These are phyloP conservation scores for Hippocampus zosterae DNA, from an alignment of 2,113 vertebrate species.

Conservation along the genomic window DNA sequence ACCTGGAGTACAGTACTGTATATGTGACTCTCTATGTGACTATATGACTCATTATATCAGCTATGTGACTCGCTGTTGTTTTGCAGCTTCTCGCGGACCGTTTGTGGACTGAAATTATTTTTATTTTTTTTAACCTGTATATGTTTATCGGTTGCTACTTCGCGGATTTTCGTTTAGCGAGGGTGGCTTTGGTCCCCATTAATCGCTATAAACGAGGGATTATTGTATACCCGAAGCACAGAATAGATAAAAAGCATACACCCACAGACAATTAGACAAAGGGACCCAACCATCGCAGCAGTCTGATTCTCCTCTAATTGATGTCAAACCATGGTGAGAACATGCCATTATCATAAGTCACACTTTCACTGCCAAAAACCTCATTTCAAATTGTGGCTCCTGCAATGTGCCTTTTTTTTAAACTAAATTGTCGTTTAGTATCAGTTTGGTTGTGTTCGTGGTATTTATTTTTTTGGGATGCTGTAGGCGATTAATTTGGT, in stretches of 20 bases:
- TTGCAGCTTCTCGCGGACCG: too few species aligned
- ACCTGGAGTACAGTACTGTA: too few species aligned
- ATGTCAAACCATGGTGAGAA: neutral
- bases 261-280: neutral
- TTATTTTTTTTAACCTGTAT: too few species aligned
- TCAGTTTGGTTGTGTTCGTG: neutral
- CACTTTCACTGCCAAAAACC: neutral
- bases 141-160: too few species aligned
- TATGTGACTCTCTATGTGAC: too few species aligned
- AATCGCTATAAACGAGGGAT: too few species aligned
- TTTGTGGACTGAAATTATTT: too few species aligned
- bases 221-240: too few species aligned
- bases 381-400: neutral
- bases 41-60: too few species aligned
- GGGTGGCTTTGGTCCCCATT: too few species aligned
- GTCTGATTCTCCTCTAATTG: neutral
- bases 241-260: neutral
- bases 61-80: too few species aligned
- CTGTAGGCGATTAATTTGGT: neutral
- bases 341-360: neutral
- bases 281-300: neutral
- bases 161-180: too few species aligned
- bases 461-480: neutral
- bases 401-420: neutral
- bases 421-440: neutral